Evolutionary conservation across 2,888 invertebrate genomes (phyloP).

Genomic region (Philonicus albiceps): DNA sequence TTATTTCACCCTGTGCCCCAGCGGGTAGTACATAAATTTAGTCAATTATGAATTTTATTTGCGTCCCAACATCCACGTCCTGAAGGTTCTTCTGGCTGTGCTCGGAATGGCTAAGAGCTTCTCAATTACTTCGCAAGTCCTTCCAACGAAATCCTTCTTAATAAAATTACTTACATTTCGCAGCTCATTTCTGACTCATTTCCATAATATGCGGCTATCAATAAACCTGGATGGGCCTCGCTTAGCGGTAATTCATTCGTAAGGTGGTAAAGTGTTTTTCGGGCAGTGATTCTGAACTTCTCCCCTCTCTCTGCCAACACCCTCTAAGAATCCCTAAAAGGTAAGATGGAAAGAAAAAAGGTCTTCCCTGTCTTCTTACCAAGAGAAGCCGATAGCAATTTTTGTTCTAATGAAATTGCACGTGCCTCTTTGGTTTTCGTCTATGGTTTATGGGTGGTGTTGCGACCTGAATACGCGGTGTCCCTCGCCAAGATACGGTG

Average conservation of each 20-base stretch:
- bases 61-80: neutral
- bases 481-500: neutral
- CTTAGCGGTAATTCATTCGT: constrained; percentile 6
- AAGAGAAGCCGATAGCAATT: neutral
- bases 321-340: neutral
- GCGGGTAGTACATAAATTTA: constrained; percentile 12
- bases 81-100: neutral
- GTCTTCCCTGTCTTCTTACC: neutral
- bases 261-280: constrained; percentile 7
- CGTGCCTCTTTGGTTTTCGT: neutral
- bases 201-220: constrained; percentile 27
- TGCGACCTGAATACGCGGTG: constrained; percentile 19
- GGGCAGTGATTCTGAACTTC: neutral
- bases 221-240: neutral
- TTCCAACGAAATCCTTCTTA: neutral
- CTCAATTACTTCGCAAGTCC: neutral
- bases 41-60: constrained; percentile 35
- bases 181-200: constrained; percentile 2
- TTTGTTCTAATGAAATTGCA: constrained; percentile 32
- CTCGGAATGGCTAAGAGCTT: neutral
- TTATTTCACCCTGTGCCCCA: neutral
- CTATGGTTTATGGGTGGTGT: neutral
- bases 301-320: neutral
- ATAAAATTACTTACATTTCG: constrained; percentile 16
- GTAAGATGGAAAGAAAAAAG: neutral